Evolutionary conservation across 2,888 invertebrate species (phyloP).

Genomic region (Parnassius smintheus): DNA sequence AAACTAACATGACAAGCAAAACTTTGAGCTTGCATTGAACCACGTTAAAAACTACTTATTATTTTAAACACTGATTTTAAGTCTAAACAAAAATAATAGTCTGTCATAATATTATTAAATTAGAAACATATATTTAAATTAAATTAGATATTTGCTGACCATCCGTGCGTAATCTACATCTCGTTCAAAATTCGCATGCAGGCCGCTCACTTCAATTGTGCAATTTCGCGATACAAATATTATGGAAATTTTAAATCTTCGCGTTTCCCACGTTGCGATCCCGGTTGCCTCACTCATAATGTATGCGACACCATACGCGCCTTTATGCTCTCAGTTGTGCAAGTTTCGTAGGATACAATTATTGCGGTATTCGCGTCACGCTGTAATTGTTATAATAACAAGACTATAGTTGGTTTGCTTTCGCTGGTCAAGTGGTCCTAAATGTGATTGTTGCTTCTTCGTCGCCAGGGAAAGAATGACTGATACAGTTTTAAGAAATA

Average conservation of each 20-base stretch:
- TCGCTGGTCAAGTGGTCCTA: no score
- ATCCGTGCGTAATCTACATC: constrained; percentile 8
- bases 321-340: constrained; percentile 44
- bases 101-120: no score
- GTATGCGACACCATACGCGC: constrained; percentile 55
- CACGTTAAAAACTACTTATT: no score
- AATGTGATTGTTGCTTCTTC: no score
- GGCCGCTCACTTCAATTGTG: constrained; percentile 45
- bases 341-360: constrained; percentile 45
- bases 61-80: no score
- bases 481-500: no score
- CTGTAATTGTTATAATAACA: constrained; percentile 39
- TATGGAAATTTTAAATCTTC: constrained; percentile 67
- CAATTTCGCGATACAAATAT: constrained; percentile 68
- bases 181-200: constrained; percentile 26
- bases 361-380: constrained; percentile 54
- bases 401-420: constrained; percentile 30
- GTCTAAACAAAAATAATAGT: no score
- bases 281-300: constrained; percentile 59
- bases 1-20: no score
- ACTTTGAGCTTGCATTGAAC: no score
- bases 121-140: background rate
- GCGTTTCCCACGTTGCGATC: constrained; percentile 64
- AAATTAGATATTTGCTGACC: constrained; percentile 10
- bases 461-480: no score